Percentiles rank a stretch among this genome's conserved stretches.
Conservation (phyloP, 2,888 invertebrate genomes). For the Dicroscelio sp. region DNA sequence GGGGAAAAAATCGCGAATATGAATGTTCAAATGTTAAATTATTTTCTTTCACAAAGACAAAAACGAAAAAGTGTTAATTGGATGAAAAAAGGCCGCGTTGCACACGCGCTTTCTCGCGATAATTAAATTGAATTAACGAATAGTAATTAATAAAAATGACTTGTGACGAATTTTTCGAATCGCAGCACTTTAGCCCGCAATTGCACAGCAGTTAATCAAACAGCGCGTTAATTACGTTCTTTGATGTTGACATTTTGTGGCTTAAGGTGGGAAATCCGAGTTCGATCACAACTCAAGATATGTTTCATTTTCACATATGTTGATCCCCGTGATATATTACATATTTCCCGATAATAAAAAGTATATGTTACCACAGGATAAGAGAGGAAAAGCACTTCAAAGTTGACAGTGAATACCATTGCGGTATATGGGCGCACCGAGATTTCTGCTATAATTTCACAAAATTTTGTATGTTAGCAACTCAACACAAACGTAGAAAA, state of each 20-base stretch:
- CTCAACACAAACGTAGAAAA: neutral
- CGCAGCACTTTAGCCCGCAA: no score
- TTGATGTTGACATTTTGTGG: constrained; percentile 69
- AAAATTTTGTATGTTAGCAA: neutral
- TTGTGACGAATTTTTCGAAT: neutral
- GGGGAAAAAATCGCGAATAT: no score
- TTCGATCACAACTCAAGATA: neutral
- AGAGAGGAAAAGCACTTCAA: neutral
- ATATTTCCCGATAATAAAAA: neutral
- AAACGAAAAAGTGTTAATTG: constrained; percentile 26
- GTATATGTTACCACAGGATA: neutral
- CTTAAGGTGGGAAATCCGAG: neutral
- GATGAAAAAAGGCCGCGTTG: constrained; percentile 35
- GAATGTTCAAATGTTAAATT: no score
- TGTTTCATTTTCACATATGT: neutral
- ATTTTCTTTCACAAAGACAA: neutral
- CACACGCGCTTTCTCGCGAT: constrained; percentile 22
- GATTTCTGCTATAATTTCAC: neutral
- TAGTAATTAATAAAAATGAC: constrained; percentile 53
- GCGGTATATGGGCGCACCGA: neutral
- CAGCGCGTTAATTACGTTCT: constrained; percentile 64
- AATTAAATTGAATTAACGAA: constrained; percentile 54
- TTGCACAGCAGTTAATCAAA: constrained; percentile 58
- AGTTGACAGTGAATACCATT: neutral
- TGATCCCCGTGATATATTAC: neutral